phyloP scores from a whole-genome alignment of 30 jellyfish, hydroid and myxozoan genomes.

The Calvadosia cruxmelitensis region DNA sequence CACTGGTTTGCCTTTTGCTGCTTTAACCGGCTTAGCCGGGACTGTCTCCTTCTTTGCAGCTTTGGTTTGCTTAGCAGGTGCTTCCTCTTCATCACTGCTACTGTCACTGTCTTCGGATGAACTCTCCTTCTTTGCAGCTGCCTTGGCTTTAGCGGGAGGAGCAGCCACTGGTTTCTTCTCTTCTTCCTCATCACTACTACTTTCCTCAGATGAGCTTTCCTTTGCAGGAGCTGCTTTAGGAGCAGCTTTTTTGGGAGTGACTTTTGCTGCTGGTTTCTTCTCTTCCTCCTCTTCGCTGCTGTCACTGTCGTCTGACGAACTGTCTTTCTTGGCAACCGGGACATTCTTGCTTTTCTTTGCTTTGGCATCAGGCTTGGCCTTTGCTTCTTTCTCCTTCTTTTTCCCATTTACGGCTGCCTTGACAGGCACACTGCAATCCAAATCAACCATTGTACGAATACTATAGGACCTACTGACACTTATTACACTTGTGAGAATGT shows the following conservation, averaged over 20 bases:
- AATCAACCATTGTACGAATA: not conserved
- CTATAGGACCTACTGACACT: not conserved
- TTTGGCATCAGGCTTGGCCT: not conserved
- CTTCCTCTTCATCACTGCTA: constrained; percentile 1
- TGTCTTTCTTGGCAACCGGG: not conserved
- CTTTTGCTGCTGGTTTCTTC: not conserved
- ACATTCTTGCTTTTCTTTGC: not conserved
- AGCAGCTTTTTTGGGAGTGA: no score
- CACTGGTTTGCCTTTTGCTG: no score
- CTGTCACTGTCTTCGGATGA: not conserved
- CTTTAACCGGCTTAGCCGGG: no score
- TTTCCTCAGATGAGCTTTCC: constrained; percentile 32
- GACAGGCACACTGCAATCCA: not conserved
- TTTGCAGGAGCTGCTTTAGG: constrained; percentile 9
- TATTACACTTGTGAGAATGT: not conserved
- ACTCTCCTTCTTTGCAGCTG: not conserved
- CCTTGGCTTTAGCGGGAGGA: not conserved
- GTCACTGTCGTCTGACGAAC: not conserved
- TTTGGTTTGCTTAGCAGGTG: not conserved
- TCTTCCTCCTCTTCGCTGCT: not conserved
- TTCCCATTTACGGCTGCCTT: not conserved
- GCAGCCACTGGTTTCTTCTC: no score
- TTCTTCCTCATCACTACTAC: constrained; percentile 48
- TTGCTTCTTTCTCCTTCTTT: not conserved
- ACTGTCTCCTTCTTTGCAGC: not conserved